Base-by-base conservation (phyloP, 1,140 invertebrate species). In the Eubasilissa regina region DNA sequence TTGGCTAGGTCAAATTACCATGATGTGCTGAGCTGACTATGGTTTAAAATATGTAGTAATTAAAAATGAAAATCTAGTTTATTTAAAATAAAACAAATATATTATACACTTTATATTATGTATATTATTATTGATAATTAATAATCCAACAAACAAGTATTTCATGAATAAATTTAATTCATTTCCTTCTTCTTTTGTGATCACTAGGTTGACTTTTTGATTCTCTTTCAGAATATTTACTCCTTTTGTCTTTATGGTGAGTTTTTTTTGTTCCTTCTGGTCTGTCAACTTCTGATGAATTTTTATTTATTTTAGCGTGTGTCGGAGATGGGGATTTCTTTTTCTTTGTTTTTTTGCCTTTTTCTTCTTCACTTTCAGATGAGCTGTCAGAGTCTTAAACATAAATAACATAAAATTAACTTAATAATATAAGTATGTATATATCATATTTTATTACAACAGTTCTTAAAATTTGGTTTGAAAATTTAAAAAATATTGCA, bases 321-420 rank as follows among this genome's bases (percentile, higher is more conserved):
- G 44, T 76, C 12, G 25, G 15, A 53, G 45, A 8, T 58, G 15
- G 77, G 35, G 12, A n/a, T 35, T 66, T 45, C 9, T 44, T 66
- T 66, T 66, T 66, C 62, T 66, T 66, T 3, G 15, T 10, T 45
- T 66, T 66, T 66, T 66, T 66, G 4, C 13, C 35, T n/a, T 66
- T 35, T 44, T 66, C 15, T 66, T 19, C 6, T 35, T 72, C 68
- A 72, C 48, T 72, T 77, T 72, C 68, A n/a, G 68, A 72, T n/a
- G 68, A 72, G 21, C 85, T 85, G 78, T 87, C 86, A 86, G 79
- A 66, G 6, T 66, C 62, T 35, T 55, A n/a, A n/a, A 13, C 8
- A 55, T 13, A 51, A 85, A 85, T 25, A n/a, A 58, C 70, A 73
- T 51, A 45, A 19, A 78, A 21, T 56, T 7, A 62, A 13, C 8